Base-by-base conservation (phyloP, 30 jellyfish, hydroid and myxozoan species). In the Aurelia aurita region DNA sequence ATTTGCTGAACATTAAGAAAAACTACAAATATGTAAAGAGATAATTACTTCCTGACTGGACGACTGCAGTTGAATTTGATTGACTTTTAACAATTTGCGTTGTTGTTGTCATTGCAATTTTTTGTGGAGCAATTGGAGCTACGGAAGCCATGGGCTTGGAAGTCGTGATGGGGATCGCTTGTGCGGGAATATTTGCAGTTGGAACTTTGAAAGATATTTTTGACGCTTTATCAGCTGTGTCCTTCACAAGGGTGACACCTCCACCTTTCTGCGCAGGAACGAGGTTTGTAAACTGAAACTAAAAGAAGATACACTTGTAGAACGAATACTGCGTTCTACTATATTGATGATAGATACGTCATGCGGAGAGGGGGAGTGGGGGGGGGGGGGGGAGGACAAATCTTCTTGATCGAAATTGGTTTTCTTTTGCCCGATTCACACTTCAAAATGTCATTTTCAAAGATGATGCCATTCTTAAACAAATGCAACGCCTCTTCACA, bases 201-300 rank as follows among this genome's bases (percentile, higher is more conserved):
- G 84, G 27, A 3, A 10, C 44, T 51, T 80, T 61, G 47, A 26
- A 82, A 7, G 76, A 8, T 65, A 45, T 57, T 11, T 8, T 16
- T 51, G 39, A 13, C 3, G n/a, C n/a, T 27, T 55, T 73, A 32
- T 67, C 85, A 3, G 79, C 80, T 22, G 46, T 59, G 53, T 93
- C 98, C 62, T 75, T 93, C 3, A 93, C 98, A 45, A 93, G 85
- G 64, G 92, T 85, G 29, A 93, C 85, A 49, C 74, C 74, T 29
- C 92, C 90, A n/a, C 91, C 98, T 82, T 88, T 93, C 49, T 54
- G 79, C 3, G 85, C 79, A 22, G 98, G 97, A 3, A 93, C 96
- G 57, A 93, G 72, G 55, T 93, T 93, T 12, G 98, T 93, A 73
- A 93, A 93, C 45, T 93, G 98, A 31, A 87, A 71, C 85, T 77